A percentile compares a stretch with the other conserved stretches of the same genome.
Evolutionary conservation across 2,113 vertebrate species (phyloP).

Genomic region (western clawed frog (Xenopus tropicalis)): DNA sequence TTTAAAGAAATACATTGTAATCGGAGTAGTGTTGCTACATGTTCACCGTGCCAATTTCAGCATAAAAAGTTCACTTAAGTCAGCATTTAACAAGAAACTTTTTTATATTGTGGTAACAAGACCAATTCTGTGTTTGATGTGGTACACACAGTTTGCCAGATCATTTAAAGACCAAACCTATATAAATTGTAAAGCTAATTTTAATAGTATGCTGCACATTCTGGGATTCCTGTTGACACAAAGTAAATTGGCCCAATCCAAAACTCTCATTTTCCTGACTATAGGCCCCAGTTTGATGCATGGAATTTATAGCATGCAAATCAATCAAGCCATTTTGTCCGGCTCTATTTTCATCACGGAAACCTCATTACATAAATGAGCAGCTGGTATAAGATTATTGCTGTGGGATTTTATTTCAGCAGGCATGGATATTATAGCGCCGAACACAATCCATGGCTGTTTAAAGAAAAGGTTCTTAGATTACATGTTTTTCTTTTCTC

Average conservation of each 20-base stretch:
- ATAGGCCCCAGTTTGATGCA: neutral
- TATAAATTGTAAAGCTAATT: neutral
- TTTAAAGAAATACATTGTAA: no score
- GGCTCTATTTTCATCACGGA: neutral
- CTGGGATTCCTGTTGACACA: neutral
- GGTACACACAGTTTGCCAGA: no score
- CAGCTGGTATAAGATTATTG: neutral
- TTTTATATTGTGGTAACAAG: no score
- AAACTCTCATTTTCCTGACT: neutral
- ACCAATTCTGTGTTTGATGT: no score
- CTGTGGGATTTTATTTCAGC: neutral
- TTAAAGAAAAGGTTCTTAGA: neutral
- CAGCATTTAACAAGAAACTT: no score
- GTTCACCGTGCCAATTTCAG: no score
- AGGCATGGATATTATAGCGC: neutral
- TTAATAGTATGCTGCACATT: neutral
- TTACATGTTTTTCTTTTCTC: slow-evolving; percentile 6
- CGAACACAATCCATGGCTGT: neutral
- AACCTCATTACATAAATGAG: slow-evolving; percentile 3
- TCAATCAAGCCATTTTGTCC: neutral
- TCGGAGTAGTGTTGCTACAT: no score
- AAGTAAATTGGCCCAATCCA: neutral
- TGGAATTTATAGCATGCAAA: slow-evolving; percentile 1
- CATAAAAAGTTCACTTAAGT: no score
- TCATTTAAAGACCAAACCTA: neutral